Conservation (phyloP, 37 sponge, comb jelly and placozoan species). For the Geodia barretti region DNA sequence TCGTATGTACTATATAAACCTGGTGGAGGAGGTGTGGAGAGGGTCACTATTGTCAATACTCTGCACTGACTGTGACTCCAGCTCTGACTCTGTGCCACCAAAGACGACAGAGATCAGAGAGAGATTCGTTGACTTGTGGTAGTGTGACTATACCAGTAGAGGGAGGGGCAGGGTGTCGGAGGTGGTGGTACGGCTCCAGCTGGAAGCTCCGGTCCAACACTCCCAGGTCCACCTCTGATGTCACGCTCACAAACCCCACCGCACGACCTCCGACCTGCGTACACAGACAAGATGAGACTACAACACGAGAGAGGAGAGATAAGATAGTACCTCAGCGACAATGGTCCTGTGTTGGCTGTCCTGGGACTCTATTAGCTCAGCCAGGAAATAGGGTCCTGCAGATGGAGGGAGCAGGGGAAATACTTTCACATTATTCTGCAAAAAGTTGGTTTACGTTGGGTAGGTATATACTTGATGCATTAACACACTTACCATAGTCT, state of each 20-base stretch:
- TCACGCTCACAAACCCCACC: conserved; percentile 90
- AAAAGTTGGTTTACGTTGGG: not conserved
- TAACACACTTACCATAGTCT: conserved; percentile 76
- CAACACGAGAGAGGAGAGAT: not conserved
- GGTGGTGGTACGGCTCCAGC: conserved; percentile 89
- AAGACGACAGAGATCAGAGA: too few relatives aligned
- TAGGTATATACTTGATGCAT: too few relatives aligned
- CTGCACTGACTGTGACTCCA: not conserved
- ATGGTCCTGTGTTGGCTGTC: conserved; percentile 86
- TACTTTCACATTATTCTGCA: not conserved
- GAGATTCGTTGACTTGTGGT: too few relatives aligned
- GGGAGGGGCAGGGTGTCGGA: conserved; percentile 37
- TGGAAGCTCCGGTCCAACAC: conserved; percentile 83
- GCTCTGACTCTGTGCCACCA: not conserved
- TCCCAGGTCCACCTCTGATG: conserved; percentile 79
- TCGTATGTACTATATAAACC: too few relatives aligned
- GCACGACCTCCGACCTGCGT: conserved; percentile 87
- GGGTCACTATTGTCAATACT: not conserved
- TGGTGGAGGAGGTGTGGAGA: not conserved
- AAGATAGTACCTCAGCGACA: conserved; percentile 85
- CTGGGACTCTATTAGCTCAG: conserved; percentile 94
- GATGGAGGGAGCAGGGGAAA: not conserved
- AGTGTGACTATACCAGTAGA: not conserved
- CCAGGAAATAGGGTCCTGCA: conserved; percentile 92
- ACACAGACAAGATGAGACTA: not conserved